Evolutionary conservation across 2,113 vertebrate genomes (phyloP).

Genomic region (Phaethon lepturus): DNA sequence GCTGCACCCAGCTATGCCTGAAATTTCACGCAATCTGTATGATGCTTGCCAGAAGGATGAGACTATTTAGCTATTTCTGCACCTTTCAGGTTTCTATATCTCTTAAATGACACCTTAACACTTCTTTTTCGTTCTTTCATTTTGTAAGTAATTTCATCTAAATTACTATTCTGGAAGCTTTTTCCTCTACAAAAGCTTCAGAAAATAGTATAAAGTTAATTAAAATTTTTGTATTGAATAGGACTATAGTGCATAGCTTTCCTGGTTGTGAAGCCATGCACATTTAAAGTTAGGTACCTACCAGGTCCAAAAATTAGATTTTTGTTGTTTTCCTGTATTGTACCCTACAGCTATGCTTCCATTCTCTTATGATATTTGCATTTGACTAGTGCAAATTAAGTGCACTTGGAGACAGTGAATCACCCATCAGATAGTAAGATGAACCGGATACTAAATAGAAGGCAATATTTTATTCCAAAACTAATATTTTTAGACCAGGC

Average conservation of each 20-base stretch:
- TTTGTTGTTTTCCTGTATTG: neutral
- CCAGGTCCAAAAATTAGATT: neutral
- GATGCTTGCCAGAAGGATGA: neutral
- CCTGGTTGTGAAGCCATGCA: neutral
- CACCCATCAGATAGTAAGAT: neutral
- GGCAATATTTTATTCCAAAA: neutral
- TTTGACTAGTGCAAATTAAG: neutral
- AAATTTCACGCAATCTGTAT: neutral
- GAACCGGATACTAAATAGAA: neutral
- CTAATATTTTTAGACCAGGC: neutral
- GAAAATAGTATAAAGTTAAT: neutral
- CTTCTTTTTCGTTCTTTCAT: neutral
- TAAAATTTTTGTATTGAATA: neutral
- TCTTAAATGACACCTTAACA: neutral
- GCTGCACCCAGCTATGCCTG: rapidly evolving
- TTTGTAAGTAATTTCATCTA: neutral
- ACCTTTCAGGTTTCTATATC: neutral
- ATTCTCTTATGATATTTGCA: neutral
- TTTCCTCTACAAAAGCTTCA: neutral
- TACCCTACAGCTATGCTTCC: neutral
- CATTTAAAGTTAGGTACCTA: neutral
- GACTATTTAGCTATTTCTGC: neutral
- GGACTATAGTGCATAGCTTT: neutral
- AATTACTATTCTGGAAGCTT: neutral
- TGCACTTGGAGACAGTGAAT: neutral